Evolutionary conservation across 2,888 invertebrate genomes (phyloP).

Genomic region (Mythimna albipuncta): DNA sequence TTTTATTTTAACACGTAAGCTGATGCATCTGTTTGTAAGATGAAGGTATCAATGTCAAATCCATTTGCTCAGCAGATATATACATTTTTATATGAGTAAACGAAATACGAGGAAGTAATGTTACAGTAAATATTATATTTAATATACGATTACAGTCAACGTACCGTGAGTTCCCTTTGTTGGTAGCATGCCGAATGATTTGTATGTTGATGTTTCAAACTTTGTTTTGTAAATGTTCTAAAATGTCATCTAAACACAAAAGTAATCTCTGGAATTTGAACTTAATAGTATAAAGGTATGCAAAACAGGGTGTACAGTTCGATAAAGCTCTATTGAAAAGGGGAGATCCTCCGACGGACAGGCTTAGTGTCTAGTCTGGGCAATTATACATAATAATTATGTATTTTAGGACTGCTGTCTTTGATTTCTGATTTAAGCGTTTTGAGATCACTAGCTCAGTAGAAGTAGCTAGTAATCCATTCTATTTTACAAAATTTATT

Average conservation of each 20-base stretch:
- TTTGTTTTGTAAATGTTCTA: constrained; percentile 30
- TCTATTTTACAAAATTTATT: too few relatives aligned
- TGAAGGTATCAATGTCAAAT: constrained; percentile 14
- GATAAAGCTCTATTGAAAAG: too few relatives aligned
- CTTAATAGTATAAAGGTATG: background rate
- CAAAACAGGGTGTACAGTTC: too few relatives aligned
- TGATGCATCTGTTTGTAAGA: background rate
- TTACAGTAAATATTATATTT: constrained; percentile 72
- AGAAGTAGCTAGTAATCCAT: too few relatives aligned
- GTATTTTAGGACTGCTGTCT: too few relatives aligned
- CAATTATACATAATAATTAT: too few relatives aligned
- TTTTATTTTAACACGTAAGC: background rate
- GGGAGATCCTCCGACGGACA: too few relatives aligned
- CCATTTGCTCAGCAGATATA: background rate
- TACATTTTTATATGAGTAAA: background rate
- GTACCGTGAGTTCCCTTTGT: constrained; percentile 63
- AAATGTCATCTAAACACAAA: background rate
- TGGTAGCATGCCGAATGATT: constrained; percentile 64
- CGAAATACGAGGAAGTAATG: constrained; percentile 61
- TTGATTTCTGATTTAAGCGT: too few relatives aligned
- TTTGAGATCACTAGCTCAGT: too few relatives aligned
- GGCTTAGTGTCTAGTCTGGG: too few relatives aligned
- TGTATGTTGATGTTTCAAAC: constrained; percentile 41
- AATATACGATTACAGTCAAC: constrained; percentile 74
- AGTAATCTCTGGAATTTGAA: constrained; percentile 10